Base-by-base conservation (phyloP, 2,888 invertebrate genomes). In the Elaeidobius kamerunicus region DNA sequence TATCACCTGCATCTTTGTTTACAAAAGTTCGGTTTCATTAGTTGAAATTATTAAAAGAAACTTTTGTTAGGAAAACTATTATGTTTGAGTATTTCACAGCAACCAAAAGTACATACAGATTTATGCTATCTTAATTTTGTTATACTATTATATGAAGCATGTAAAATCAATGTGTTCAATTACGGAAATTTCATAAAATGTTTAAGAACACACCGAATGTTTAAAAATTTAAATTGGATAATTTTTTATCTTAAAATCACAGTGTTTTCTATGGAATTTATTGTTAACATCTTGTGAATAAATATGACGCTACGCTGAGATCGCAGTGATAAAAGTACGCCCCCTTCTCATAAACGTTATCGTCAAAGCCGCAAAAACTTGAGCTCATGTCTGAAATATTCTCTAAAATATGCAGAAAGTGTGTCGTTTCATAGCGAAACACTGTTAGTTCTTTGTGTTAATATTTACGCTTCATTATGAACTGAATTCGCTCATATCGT, bases 381-480 rank as follows among this genome's bases (percentile, higher is more conserved):
- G 51, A 55, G 51, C 51, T 55, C 42, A 38, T 32, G 47, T 39
- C 49, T 35, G 27, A 52, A 56, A 49, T 56, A 52, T 52, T 40
- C 48, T 32, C 48, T 48, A 48, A 48, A 48, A 48, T 48, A 48
- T 48, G 48, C 48, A 48, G 48, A 48, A 48, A 40, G 40, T 48
- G 48, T 48, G 48, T 48, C 48, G 48, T 48, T 48, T 51, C 47
- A 47, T 54, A 39, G 54, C 54, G 57, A 45, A 45, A 45, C 52
- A 41, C 45, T 56, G 57, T 60, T 58, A 57, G 59, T 61, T 61
- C 61, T 65, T 65, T 63, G 65, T 63, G 64, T 66, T 66, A 67
- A 67, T 68, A 66, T 67, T 67, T 68, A 66, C 65, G 64, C 63
- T 68, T 66, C 66, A 67, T 67, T 67, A 67, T 60, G 60, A 57